These are phyloP conservation scores for Cheilosia grossa DNA, from an alignment of 2,888 invertebrate species.

Conservation along the genomic window DNA sequence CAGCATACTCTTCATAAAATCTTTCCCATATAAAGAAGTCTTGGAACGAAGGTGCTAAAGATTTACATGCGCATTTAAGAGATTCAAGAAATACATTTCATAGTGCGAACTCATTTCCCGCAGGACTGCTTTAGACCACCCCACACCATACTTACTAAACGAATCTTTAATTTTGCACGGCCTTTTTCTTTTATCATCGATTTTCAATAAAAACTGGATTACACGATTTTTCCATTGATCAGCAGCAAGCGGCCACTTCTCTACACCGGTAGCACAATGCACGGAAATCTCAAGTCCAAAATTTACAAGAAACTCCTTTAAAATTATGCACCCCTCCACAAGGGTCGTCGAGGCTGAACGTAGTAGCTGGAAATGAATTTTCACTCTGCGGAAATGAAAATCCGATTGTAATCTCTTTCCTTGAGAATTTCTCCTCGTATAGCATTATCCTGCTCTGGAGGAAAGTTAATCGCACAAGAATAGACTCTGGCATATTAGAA, in stretches of 20 bases:
- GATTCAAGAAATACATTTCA: too few species aligned
- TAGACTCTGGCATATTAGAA: slow-evolving; percentile 38
- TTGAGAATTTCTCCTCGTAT: slow-evolving; percentile 16
- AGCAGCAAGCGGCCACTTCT: slow-evolving; percentile 17
- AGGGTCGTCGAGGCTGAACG: slow-evolving; percentile 31
- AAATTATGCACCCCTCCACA: slow-evolving; percentile 72
- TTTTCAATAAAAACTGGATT: slow-evolving; percentile 74
- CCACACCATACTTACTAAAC: background rate
- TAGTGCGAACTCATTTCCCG: background rate
- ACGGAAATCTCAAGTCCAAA: slow-evolving; percentile 51
- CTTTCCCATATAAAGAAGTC: too few species aligned
- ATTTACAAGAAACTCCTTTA: slow-evolving; percentile 47
- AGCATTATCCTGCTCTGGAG: slow-evolving; percentile 24
- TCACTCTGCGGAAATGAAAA: slow-evolving; percentile 70
- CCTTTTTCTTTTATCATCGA: slow-evolving; percentile 53
- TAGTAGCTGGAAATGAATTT: slow-evolving; percentile 68
- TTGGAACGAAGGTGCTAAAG: too few species aligned
- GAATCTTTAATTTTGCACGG: background rate
- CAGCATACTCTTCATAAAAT: too few species aligned
- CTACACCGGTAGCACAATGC: slow-evolving; percentile 20
- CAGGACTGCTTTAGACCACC: background rate
- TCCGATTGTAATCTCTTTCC: slow-evolving; percentile 65
- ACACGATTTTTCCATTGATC: slow-evolving; percentile 71
- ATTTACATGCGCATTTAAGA: too few species aligned
- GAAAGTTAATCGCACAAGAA: slow-evolving; percentile 48